Percentiles rank a stretch among this genome's conserved stretches.
These are phyloP conservation scores for Uropsilus gracilis DNA, from an alignment of 2,113 vertebrate species.

Conservation along the genomic window DNA sequence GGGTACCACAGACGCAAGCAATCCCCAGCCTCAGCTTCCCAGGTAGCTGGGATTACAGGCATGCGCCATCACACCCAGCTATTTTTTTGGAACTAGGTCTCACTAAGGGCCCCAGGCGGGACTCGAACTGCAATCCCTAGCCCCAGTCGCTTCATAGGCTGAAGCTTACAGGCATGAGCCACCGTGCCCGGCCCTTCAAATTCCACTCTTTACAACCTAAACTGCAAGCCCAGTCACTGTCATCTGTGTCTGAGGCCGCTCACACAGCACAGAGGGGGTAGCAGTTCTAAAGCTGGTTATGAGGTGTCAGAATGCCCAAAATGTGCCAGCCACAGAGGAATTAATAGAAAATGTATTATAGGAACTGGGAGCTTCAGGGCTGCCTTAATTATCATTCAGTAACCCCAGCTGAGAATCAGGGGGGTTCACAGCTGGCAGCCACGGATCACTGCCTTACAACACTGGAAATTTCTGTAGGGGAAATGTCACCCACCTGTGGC, in stretches of 20 bases:
- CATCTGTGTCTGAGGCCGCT: not conserved
- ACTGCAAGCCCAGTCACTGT: not conserved
- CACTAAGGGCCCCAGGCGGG: too few relatives aligned
- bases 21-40: too few relatives aligned
- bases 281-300: not conserved
- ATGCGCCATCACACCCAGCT: too few relatives aligned
- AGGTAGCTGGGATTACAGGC: too few relatives aligned
- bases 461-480: not conserved
- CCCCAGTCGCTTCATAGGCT: too few relatives aligned
- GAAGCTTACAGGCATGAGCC: too few relatives aligned
- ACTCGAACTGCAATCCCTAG: too few relatives aligned
- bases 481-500: not conserved
- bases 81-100: too few relatives aligned
- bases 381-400: not conserved
- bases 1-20: too few relatives aligned
- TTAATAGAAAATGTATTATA: not conserved
- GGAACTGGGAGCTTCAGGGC: not conserved
- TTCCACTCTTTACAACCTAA: not conserved
- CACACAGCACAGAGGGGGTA: not conserved
- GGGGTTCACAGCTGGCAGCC: not conserved
- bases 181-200: too few relatives aligned
- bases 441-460: not conserved
- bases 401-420: not conserved
- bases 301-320: not conserved
- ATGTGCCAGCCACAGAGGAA: not conserved